Conservation (phyloP, 2,797 vertebrate genomes). For the Dryobates pubescens region DNA sequence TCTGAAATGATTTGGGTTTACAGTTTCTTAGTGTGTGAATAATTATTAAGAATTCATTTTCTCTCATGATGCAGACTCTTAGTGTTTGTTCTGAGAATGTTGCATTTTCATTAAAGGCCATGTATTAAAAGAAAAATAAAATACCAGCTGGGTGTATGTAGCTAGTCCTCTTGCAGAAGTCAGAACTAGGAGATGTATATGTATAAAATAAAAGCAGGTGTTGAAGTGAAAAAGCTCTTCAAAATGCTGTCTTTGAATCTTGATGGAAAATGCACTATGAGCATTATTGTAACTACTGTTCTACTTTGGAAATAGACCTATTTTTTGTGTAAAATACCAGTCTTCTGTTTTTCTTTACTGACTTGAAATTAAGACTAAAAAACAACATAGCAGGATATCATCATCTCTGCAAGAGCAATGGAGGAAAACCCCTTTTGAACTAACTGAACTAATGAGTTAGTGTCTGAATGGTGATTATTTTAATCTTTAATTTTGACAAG, state of each 20-base stretch:
- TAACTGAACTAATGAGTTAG: conserved; percentile 7
- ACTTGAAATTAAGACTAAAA: conserved; percentile 22
- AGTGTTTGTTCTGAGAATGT: conserved; percentile 66
- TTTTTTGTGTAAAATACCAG: background rate
- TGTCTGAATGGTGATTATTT: conserved; percentile 6
- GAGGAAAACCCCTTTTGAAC: background rate
- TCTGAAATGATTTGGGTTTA: conserved; percentile 81
- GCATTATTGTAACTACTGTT: background rate
- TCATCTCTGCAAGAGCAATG: conserved; percentile 7
- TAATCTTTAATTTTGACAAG: conserved; percentile 3
- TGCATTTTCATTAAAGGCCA: conserved; percentile 61
- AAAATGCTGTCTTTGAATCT: conserved; percentile 47
- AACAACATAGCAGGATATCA: conserved; percentile 19
- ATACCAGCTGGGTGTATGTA: background rate
- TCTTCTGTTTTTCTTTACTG: background rate
- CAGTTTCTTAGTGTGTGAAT: conserved; percentile 77
- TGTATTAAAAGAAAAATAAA: background rate
- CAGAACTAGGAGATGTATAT: background rate
- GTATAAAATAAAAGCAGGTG: conserved; percentile 25
- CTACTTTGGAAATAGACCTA: background rate
- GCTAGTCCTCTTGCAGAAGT: conserved; percentile 18
- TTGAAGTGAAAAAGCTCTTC: conserved; percentile 16
- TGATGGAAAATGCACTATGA: conserved; percentile 14
- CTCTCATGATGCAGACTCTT: conserved; percentile 65
- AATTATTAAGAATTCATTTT: conserved; percentile 76